Evolutionary conservation across 2,888 invertebrate genomes (phyloP).

Genomic region (Melitaea athalia): DNA sequence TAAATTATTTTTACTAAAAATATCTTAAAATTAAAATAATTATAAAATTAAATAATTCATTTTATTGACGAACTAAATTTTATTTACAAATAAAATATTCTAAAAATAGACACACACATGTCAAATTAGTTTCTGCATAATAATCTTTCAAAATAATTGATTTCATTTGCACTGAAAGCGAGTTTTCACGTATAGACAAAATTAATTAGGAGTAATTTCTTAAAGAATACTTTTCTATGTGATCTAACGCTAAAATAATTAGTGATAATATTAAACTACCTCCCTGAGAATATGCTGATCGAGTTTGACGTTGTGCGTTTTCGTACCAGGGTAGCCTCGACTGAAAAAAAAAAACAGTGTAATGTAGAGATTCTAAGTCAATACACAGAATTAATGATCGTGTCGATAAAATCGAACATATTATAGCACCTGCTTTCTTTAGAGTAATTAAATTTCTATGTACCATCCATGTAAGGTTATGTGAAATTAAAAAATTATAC

Average conservation of each 20-base stretch:
- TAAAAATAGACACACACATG: constrained; percentile 31
- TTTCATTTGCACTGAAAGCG: constrained; percentile 12
- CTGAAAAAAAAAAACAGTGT: constrained; percentile 73
- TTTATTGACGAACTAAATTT: constrained; percentile 25
- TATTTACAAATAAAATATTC: constrained; percentile 41
- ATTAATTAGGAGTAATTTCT: constrained; percentile 19
- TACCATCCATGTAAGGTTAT: no score
- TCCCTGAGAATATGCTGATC: constrained; percentile 89
- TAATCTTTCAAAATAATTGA: constrained; percentile 27
- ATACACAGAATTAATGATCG: background rate
- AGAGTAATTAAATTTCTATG: no score
- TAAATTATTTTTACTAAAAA: constrained; percentile 31
- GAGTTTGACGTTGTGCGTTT: constrained; percentile 88
- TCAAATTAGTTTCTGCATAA: constrained; percentile 1
- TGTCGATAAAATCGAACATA: no score
- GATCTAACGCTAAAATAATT: constrained; percentile 17
- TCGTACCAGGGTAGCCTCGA: constrained; percentile 86
- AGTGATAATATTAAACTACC: constrained; percentile 76
- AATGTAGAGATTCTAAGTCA: background rate
- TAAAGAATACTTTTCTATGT: constrained; percentile 13
- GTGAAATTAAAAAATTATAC: no score
- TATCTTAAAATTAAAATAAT: constrained; percentile 31
- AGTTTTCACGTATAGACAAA: constrained; percentile 8
- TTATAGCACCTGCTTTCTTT: no score
- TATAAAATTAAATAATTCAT: constrained; percentile 39